phyloP scores from a whole-genome alignment of 1,140 invertebrate genomes.

The Papilio dardanus region DNA sequence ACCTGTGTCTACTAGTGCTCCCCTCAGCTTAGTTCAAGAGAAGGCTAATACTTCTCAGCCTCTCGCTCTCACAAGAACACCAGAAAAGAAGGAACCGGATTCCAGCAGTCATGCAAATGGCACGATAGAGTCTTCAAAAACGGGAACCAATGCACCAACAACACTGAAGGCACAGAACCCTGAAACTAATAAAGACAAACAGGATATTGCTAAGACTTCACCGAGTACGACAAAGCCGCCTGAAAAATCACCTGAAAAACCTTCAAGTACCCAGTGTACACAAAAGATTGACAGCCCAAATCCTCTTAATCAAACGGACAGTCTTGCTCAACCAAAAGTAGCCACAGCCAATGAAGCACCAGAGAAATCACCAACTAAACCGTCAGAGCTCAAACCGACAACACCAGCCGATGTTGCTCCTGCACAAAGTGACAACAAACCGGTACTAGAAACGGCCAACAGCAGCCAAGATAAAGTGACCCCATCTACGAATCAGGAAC shows the following conservation, averaged over 20 bases:
- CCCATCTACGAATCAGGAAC: conserved; percentile 53
- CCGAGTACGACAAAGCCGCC: conserved; percentile 76
- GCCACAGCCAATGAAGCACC: conserved; percentile 70
- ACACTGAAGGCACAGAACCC: conserved; percentile 69
- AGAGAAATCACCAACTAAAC: conserved; percentile 71
- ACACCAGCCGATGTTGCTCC: conserved; percentile 71
- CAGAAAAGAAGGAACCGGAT: conserved; percentile 76
- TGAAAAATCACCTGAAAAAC: conserved; percentile 73
- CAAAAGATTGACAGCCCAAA: conserved; percentile 63
- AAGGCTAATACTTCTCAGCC: conserved; percentile 66
- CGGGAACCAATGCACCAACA: conserved; percentile 58
- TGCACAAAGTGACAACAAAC: conserved; percentile 71
- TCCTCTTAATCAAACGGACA: conserved; percentile 53
- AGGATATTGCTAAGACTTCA: conserved; percentile 76
- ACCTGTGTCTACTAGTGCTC: conserved; percentile 61
- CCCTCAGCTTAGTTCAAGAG: conserved; percentile 73
- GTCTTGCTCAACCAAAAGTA: conserved; percentile 69
- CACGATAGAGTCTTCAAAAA: conserved; percentile 71
- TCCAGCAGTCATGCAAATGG: conserved; percentile 72
- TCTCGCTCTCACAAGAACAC: conserved; percentile 70
- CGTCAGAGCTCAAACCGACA: conserved; percentile 66
- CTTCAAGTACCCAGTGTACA: conserved; percentile 57
- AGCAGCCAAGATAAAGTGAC: conserved; percentile 64
- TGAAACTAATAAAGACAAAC: conserved; percentile 73
- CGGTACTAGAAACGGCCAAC: conserved; percentile 72